These are phyloP conservation scores for Channallabes apus DNA, from an alignment of 2,797 vertebrate genomes.

Conservation along the genomic window DNA sequence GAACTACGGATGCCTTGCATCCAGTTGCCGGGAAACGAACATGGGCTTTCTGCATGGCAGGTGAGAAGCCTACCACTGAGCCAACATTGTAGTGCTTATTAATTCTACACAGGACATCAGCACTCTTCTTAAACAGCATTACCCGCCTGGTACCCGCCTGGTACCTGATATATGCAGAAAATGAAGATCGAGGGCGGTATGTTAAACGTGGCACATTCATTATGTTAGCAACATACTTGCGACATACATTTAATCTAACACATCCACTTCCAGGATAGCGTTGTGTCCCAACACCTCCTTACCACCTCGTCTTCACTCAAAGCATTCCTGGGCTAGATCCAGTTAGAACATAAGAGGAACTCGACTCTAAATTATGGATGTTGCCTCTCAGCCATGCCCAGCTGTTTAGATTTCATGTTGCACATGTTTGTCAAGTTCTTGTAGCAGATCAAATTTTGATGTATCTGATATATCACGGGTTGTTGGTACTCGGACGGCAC, in stretches of 20 bases:
- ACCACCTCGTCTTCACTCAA: background rate
- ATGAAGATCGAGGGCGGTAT: background rate
- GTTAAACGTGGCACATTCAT: background rate
- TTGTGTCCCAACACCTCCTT: background rate
- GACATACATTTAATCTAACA: background rate
- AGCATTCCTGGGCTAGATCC: background rate
- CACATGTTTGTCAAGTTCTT: slow-evolving; percentile 65
- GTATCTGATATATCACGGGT: slow-evolving; percentile 57
- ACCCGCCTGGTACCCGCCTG: too few relatives aligned
- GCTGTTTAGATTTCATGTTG: slow-evolving; percentile 61
- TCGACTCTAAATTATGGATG: slow-evolving; percentile 68
- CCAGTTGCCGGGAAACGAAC: too few relatives aligned
- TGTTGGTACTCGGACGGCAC: slow-evolving; percentile 62
- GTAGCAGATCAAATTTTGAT: slow-evolving; percentile 61
- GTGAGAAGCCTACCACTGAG: too few relatives aligned
- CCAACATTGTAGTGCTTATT: background rate
- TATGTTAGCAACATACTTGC: background rate
- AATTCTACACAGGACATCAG: background rate
- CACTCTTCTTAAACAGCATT: background rate
- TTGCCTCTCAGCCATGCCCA: slow-evolving; percentile 60
- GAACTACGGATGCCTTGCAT: too few relatives aligned
- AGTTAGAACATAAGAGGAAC: slow-evolving; percentile 45
- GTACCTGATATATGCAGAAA: background rate
- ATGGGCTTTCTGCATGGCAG: too few relatives aligned
- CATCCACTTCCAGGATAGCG: background rate